A percentile compares a stretch with the other conserved stretches of the same genome.
Evolutionary conservation across 2,797 vertebrate species (phyloP).

Genomic region (Poeciliopsis presidionis): DNA sequence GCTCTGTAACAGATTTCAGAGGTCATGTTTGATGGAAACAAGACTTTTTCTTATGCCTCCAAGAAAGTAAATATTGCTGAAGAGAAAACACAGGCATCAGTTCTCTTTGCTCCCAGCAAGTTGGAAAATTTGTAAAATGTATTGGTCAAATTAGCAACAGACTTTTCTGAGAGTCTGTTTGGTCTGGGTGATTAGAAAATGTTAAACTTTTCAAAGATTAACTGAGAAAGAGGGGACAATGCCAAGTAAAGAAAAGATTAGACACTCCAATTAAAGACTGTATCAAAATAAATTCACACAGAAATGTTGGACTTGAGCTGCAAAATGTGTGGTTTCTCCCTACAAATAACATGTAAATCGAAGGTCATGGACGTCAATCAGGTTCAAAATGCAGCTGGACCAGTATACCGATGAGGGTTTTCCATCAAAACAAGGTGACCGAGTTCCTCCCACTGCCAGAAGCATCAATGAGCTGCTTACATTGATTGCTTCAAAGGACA

Average conservation of each 20-base stretch:
- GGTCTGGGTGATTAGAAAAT: slow-evolving; percentile 50
- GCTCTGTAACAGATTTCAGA: slow-evolving; percentile 54
- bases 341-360: not conserved
- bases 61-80: slow-evolving; percentile 34
- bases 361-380: not conserved
- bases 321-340: not conserved
- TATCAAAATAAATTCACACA: slow-evolving; percentile 22
- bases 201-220: slow-evolving; percentile 54
- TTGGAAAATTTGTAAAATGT: slow-evolving; percentile 43
- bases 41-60: slow-evolving; percentile 37
- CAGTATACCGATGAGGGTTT: slow-evolving; percentile 6
- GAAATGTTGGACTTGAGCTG: slow-evolving; percentile 20
- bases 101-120: slow-evolving; percentile 19
- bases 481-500: slow-evolving; percentile 5
- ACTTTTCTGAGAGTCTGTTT: slow-evolving; percentile 51
- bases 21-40: slow-evolving; percentile 49
- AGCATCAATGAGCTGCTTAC: not conserved
- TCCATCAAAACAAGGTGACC: slow-evolving; percentile 2
- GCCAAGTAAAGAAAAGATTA: slow-evolving; percentile 56
- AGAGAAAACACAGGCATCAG: slow-evolving; percentile 32
- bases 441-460: not conserved
- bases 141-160: slow-evolving; percentile 41
- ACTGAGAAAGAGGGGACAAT: slow-evolving; percentile 30
- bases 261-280: slow-evolving; percentile 29
- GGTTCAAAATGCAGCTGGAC: not conserved